These are phyloP conservation scores for Eupithecia dodoneata DNA, from an alignment of 2,888 invertebrate genomes.

Conservation along the genomic window DNA sequence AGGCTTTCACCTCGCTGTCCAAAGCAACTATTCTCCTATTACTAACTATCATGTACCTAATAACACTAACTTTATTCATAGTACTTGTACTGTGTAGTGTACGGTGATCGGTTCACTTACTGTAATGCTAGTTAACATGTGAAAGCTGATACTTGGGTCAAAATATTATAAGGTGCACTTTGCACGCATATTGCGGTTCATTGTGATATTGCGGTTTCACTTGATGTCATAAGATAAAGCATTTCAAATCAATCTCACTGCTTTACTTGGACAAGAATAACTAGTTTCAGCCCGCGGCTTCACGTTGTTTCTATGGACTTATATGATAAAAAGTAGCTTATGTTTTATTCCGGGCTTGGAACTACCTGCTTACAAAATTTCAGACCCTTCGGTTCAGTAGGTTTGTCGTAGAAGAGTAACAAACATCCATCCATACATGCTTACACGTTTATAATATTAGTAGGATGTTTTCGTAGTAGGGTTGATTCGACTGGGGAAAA, in stretches of 20 bases:
- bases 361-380: no score
- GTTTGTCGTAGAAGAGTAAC: no score
- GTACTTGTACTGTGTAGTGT: background rate
- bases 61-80: background rate
- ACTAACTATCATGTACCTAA: background rate
- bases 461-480: background rate
- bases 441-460: no score
- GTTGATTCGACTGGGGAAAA: background rate
- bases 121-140: conserved; percentile 12
- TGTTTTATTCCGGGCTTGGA: no score
- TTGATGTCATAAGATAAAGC: background rate
- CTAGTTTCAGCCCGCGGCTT: no score
- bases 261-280: background rate
- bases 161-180: conserved; percentile 10
- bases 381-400: no score
- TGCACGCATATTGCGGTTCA: conserved; percentile 13
- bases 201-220: conserved; percentile 20
- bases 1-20: background rate
- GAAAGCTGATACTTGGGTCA: conserved; percentile 20
- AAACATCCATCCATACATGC: no score
- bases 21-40: background rate
- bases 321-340: no score
- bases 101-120: conserved; percentile 19
- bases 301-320: no score
- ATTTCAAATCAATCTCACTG: background rate